Evolutionary conservation across 2,888 invertebrate genomes (phyloP).

Genomic region (Lathronympha strigana): DNA sequence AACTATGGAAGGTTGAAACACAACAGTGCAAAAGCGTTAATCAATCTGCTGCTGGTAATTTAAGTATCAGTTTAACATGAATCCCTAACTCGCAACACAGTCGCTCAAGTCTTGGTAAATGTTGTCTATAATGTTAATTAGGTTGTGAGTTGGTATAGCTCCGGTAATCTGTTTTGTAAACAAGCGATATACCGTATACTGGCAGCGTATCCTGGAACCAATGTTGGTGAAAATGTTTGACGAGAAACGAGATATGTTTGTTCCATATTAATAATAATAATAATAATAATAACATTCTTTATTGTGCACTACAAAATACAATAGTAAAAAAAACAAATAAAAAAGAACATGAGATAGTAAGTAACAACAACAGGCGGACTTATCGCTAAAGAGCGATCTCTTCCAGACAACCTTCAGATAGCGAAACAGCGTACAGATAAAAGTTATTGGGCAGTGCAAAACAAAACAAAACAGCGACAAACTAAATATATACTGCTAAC

Average conservation of each 20-base stretch:
- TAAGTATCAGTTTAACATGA: conserved; percentile 20
- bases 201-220: conserved; percentile 9
- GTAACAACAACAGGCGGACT: too few species aligned
- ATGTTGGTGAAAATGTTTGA: conserved; percentile 11
- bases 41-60: conserved; percentile 1
- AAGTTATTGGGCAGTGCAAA: too few species aligned
- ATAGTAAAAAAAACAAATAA: too few species aligned
- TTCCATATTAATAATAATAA: too few species aligned
- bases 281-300: too few species aligned
- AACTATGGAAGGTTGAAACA: not conserved
- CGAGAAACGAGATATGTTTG: not conserved
- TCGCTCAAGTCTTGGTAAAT: conserved; percentile 25
- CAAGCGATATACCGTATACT: conserved; percentile 20
- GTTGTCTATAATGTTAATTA: conserved; percentile 41
- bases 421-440: too few species aligned
- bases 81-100: conserved; percentile 12
- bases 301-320: too few species aligned
- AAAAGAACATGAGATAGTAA: too few species aligned
- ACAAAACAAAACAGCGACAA: too few species aligned
- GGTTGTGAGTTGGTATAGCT: conserved; percentile 33
- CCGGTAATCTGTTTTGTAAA: conserved; percentile 34
- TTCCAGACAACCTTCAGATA: too few species aligned
- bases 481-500: too few species aligned
- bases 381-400: too few species aligned
- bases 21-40: conserved; percentile 1